These are phyloP conservation scores for Tragulus kanchil DNA, from an alignment of 2,113 vertebrate species.

Conservation along the genomic window DNA sequence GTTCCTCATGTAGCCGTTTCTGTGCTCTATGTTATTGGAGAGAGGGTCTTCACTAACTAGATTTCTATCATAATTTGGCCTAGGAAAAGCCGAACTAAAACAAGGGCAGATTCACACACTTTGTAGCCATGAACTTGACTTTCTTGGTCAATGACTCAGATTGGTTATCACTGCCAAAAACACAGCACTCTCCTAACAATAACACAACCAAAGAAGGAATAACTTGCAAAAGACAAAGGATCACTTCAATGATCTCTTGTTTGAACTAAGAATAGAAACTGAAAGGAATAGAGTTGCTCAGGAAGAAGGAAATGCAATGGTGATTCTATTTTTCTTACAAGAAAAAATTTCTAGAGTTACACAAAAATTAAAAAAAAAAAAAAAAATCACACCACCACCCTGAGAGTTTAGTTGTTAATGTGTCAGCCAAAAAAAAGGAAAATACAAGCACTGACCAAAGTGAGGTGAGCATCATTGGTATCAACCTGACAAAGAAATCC, in stretches of 20 bases:
- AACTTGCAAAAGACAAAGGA: neutral
- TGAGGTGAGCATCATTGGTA: neutral
- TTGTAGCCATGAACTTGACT: neutral
- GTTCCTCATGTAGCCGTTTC: neutral
- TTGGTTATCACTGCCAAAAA: neutral
- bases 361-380: neutral
- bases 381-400: neutral
- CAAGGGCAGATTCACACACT: neutral
- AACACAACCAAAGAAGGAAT: conserved; percentile 20
- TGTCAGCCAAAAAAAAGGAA: neutral
- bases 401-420: neutral
- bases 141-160: neutral
- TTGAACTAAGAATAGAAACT: neutral
- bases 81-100: neutral
- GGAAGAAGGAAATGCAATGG: neutral
- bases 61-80: neutral
- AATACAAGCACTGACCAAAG: neutral
- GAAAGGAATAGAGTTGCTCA: conserved; percentile 4
- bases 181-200: neutral
- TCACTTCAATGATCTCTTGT: neutral
- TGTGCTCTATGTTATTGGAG: neutral
- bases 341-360: neutral
- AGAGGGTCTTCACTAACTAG: neutral
- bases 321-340: neutral
- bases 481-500: neutral